phyloP scores from a whole-genome alignment of 1,140 invertebrate species.

The Hypsibius dujardini region DNA sequence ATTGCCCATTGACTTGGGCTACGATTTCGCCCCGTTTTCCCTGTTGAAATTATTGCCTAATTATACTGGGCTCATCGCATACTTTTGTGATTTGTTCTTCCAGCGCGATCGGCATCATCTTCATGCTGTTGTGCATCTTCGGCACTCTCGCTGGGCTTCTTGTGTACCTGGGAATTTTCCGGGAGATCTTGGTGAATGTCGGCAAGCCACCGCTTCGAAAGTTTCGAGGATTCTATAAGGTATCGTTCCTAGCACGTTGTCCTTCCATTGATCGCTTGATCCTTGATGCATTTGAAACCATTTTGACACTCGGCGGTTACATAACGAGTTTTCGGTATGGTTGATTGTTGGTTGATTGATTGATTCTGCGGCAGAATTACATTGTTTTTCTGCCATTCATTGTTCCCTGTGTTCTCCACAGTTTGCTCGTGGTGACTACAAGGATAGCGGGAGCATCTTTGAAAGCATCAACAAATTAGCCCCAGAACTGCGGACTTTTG shows the following conservation, averaged over 20 bases:
- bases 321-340: too few relatives aligned
- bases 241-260: not conserved
- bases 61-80: not conserved
- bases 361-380: not conserved
- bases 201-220: not conserved
- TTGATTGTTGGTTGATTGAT: not conserved
- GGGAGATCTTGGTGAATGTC: conserved; percentile 4
- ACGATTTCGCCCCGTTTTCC: too few relatives aligned
- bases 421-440: conserved; percentile 34
- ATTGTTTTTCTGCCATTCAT: not conserved
- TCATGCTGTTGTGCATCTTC: conserved; percentile 1
- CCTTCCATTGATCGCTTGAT: too few relatives aligned
- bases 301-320: too few relatives aligned
- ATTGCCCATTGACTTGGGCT: too few relatives aligned
- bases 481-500: conserved; percentile 30
- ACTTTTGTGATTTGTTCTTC: not conserved
- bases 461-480: conserved; percentile 30
- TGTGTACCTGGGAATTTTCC: not conserved
- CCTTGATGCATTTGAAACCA: too few relatives aligned
- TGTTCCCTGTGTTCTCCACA: conserved; percentile 19
- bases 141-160: not conserved
- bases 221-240: not conserved
- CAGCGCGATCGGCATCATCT: conserved; percentile 8
- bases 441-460: conserved; percentile 32
- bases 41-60: too few relatives aligned